phyloP scores from a whole-genome alignment of 2,113 vertebrate species.

The Bungarus multicinctus region DNA sequence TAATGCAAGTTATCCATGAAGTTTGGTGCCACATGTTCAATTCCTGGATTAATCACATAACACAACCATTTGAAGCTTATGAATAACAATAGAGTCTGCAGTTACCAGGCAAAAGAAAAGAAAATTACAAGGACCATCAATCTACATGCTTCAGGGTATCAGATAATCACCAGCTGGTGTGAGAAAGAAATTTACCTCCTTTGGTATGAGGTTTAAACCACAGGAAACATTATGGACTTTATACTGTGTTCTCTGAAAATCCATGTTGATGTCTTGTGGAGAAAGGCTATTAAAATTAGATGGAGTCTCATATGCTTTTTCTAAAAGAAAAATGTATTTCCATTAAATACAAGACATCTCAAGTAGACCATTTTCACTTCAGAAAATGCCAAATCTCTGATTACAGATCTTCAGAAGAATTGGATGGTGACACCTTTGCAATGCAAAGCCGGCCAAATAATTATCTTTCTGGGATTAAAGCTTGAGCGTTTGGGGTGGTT shows the following conservation, averaged over 20 bases:
- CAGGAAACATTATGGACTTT: background rate
- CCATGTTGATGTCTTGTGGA: background rate
- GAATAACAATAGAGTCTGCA: conserved; percentile 8
- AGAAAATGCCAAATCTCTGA: background rate
- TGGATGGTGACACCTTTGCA: conserved; percentile 1
- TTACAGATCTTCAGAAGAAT: conserved; percentile 19
- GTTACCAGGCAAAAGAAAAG: conserved; percentile 18
- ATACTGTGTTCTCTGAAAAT: background rate
- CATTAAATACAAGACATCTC: background rate
- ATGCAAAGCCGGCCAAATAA: background rate
- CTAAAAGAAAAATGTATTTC: background rate
- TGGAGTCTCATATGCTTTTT: background rate
- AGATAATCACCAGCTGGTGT: conserved; percentile 22
- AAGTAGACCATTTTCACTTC: background rate
- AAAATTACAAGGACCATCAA: conserved; percentile 26
- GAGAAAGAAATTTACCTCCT: background rate
- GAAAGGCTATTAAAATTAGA: background rate
- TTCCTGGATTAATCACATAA: background rate
- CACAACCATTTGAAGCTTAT: background rate
- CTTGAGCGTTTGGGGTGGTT: background rate
- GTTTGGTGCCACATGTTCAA: background rate
- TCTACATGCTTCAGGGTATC: background rate
- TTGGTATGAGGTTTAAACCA: background rate
- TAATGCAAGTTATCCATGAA: background rate
- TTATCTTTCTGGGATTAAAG: background rate